phyloP scores from a whole-genome alignment of 2,797 vertebrate species.

The Syngnathus rostellatus region DNA sequence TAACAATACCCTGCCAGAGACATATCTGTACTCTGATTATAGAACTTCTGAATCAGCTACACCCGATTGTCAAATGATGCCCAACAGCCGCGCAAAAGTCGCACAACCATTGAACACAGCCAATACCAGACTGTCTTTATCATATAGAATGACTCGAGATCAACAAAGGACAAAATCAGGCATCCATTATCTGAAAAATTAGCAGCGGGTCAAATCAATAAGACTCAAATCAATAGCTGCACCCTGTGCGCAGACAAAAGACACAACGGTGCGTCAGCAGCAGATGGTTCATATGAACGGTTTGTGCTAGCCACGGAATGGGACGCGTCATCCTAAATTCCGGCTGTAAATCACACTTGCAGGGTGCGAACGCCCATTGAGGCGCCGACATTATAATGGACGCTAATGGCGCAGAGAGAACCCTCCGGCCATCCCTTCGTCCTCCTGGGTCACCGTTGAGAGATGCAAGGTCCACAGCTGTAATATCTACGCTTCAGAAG shows the following conservation, averaged over 20 bases:
- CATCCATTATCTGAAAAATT: background rate
- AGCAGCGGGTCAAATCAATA: background rate
- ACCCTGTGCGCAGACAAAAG: background rate
- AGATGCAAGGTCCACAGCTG: conserved; percentile 1
- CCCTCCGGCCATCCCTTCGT: conserved; percentile 15
- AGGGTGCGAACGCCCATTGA: conserved; percentile 54
- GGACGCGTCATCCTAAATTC: conserved; percentile 37
- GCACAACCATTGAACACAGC: no score
- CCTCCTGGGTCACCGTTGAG: no score
- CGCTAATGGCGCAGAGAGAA: conserved; percentile 42
- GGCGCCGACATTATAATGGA: conserved; percentile 63
- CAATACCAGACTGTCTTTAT: no score
- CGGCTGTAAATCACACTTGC: conserved; percentile 60
- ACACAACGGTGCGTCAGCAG: conserved; percentile 8
- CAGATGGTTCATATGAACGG: conserved; percentile 46
- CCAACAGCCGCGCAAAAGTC: no score
- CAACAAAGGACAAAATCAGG: background rate
- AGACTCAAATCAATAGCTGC: background rate
- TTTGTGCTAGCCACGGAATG: conserved; percentile 26
- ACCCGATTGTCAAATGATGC: no score
- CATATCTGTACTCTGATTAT: no score
- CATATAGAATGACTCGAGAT: no score
- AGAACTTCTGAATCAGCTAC: no score
- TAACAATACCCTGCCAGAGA: no score
- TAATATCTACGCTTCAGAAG: no score